Evolutionary conservation across 1,140 invertebrate genomes (phyloP).

Genomic region (Neodiprion lecontei): DNA sequence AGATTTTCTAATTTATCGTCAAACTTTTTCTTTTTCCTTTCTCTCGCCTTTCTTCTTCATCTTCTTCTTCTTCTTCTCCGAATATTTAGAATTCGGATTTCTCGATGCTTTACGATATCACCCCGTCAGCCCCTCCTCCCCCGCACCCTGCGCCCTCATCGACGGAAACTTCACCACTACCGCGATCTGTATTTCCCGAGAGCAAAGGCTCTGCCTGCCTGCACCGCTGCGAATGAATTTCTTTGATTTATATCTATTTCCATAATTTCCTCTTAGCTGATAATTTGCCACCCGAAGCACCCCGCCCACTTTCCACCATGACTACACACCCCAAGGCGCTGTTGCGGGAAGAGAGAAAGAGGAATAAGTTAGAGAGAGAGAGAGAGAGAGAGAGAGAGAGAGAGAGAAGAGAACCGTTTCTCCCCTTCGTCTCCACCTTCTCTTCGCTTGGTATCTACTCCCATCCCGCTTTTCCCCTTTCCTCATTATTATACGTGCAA

Average conservation of each 20-base stretch:
- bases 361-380: too few relatives aligned
- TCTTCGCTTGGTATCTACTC: too few relatives aligned
- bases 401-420: too few relatives aligned
- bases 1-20: not conserved
- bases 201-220: not conserved
- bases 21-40: not conserved
- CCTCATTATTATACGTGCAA: too few relatives aligned
- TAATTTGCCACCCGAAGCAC: conserved; percentile 16
- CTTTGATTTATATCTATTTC: conserved; percentile 57
- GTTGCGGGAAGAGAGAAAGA: conserved; percentile 31
- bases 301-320: conserved; percentile 19
- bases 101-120: conserved; percentile 29
- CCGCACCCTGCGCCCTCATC: conserved; percentile 28
- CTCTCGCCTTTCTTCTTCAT: not conserved
- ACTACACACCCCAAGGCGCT: conserved; percentile 34
- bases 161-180: conserved; percentile 11
- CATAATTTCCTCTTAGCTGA: conserved; percentile 55
- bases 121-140: conserved; percentile 27
- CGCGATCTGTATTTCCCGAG: conserved; percentile 6
- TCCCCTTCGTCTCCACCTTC: too few relatives aligned
- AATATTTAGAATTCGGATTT: not conserved
- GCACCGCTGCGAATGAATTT: conserved; percentile 9
- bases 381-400: too few relatives aligned
- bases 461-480: too few relatives aligned
- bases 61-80: not conserved